Evolutionary conservation across 2,888 invertebrate genomes (phyloP).

Genomic region (Eupeodes luniger): DNA sequence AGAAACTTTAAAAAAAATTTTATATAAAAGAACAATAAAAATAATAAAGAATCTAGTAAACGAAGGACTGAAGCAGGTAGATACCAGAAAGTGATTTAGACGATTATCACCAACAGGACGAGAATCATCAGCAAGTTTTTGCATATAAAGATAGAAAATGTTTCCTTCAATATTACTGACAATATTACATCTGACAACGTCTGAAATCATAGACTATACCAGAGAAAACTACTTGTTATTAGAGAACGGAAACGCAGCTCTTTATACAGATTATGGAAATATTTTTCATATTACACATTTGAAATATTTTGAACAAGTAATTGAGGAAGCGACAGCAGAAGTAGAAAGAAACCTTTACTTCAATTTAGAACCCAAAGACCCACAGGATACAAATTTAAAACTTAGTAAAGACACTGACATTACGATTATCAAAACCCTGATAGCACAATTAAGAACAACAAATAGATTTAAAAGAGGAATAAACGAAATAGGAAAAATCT

Average conservation of each 20-base stretch:
- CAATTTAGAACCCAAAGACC: neutral
- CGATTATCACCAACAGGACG: too few species aligned
- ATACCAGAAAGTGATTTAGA: too few species aligned
- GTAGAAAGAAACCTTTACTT: neutral
- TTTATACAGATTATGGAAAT: constrained; percentile 10
- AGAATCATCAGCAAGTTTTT: too few species aligned
- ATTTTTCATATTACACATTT: constrained; percentile 15
- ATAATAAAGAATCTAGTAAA: too few species aligned
- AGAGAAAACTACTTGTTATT: neutral
- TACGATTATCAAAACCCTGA: neutral
- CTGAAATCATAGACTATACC: neutral
- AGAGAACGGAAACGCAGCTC: neutral
- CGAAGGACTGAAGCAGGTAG: too few species aligned
- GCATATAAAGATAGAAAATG: too few species aligned
- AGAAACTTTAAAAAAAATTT: too few species aligned
- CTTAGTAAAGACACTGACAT: neutral
- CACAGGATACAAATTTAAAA: neutral
- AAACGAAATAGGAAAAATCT: neutral
- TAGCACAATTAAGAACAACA: neutral
- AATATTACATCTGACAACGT: neutral
- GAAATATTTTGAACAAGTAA: constrained; percentile 8
- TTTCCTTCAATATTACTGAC: neutral
- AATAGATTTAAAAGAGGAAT: neutral
- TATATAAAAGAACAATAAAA: too few species aligned
- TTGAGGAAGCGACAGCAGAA: neutral